Conservation (phyloP, 2,113 vertebrate genomes). For the Ictalurus furcatus region DNA sequence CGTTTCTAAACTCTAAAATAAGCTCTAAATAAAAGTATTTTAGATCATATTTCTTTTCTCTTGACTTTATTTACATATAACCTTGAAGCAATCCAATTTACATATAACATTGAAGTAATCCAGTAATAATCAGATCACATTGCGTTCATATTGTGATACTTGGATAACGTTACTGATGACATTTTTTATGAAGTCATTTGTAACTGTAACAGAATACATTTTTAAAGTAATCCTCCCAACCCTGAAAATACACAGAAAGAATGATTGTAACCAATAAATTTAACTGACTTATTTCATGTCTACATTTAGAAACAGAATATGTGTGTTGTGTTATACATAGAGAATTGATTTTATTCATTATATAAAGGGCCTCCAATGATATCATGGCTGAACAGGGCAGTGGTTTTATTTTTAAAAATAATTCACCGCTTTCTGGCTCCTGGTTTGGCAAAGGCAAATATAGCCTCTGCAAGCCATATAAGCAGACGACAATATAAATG, state of each 20-base stretch:
- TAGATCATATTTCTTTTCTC: no score
- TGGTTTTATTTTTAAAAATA: background rate
- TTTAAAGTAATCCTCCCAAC: no score
- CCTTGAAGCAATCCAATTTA: no score
- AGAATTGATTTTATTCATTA: background rate
- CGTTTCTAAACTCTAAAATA: no score
- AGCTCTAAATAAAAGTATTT: no score
- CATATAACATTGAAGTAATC: no score
- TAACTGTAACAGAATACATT: no score
- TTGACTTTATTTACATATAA: no score
- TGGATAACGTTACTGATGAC: no score
- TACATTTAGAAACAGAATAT: background rate
- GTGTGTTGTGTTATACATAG: background rate
- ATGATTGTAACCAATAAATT: background rate
- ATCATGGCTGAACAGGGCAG: background rate
- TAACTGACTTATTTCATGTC: background rate
- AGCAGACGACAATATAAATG: conserved; percentile 53
- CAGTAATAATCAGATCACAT: no score
- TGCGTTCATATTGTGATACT: no score
- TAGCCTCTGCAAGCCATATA: conserved; percentile 35
- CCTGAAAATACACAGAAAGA: background rate
- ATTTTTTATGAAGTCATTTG: no score
- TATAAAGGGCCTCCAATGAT: background rate
- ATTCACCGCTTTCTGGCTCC: conserved; percentile 11
- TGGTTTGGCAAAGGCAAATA: conserved; percentile 32